Evolutionary conservation across 1,140 invertebrate genomes (phyloP).

Genomic region (Zaprionus ornatus): DNA sequence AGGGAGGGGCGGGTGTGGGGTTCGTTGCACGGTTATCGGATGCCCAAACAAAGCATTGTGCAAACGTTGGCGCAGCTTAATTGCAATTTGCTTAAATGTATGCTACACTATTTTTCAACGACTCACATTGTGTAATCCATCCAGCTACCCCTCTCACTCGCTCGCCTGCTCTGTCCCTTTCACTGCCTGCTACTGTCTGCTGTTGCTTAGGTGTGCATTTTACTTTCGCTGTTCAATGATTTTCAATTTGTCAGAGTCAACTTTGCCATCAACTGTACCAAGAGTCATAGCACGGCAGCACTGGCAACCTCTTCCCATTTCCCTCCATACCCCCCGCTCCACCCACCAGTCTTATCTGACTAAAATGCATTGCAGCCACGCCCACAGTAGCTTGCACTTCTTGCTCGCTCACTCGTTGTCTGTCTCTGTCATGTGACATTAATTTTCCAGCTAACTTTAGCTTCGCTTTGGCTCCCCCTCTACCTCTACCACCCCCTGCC

Average conservation of each 20-base stretch:
- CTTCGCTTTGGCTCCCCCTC: no score
- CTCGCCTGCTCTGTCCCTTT: not conserved
- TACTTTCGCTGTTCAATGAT: constrained; percentile 67
- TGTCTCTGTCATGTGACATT: constrained; percentile 67
- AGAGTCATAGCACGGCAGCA: constrained; percentile 49
- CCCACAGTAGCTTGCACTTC: constrained; percentile 16
- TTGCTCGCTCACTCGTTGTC: not conserved
- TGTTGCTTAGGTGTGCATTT: constrained; percentile 47
- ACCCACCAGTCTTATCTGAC: constrained; percentile 46
- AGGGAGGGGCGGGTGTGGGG: not conserved
- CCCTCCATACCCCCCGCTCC: not conserved
- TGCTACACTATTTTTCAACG: constrained; percentile 72
- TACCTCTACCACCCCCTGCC: not conserved
- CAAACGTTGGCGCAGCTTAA: constrained; percentile 60
- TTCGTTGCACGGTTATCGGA: constrained; percentile 25
- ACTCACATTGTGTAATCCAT: constrained; percentile 28
- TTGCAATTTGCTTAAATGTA: constrained; percentile 79
- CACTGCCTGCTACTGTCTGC: not conserved
- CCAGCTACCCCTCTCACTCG: not conserved
- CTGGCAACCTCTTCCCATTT: constrained; percentile 5
- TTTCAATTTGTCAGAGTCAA: constrained; percentile 78
- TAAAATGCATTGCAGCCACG: constrained; percentile 44
- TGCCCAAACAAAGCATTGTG: constrained; percentile 49
- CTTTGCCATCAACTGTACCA: constrained; percentile 63
- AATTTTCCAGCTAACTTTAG: constrained; percentile 44